phyloP scores from a whole-genome alignment of 2,797 vertebrate genomes.

The Parambassis ranga region DNA sequence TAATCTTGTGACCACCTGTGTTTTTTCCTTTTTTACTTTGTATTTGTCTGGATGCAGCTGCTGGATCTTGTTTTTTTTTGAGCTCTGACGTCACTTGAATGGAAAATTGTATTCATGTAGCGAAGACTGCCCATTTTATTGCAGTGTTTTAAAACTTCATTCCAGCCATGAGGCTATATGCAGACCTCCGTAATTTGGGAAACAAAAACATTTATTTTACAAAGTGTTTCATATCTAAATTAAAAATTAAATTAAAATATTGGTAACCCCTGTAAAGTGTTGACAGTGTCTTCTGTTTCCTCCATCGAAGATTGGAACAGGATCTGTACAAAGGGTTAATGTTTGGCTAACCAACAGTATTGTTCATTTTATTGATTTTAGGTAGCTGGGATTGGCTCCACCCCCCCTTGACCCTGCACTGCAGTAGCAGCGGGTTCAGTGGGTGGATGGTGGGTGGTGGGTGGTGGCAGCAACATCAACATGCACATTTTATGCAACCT shows the following conservation, averaged over 20 bases:
- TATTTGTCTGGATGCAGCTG: slow-evolving; percentile 29
- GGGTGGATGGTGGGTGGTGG: too few species aligned
- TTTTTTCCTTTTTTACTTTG: not conserved
- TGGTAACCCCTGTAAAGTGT: slow-evolving; percentile 36
- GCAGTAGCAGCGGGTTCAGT: too few species aligned
- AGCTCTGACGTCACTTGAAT: slow-evolving; percentile 39
- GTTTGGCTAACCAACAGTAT: too few species aligned
- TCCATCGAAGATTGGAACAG: too few species aligned
- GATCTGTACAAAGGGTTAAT: too few species aligned
- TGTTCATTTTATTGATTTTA: too few species aligned
- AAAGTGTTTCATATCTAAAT: slow-evolving; percentile 58
- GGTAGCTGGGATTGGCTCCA: too few species aligned
- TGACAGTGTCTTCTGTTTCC: too few species aligned
- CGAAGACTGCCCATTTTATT: slow-evolving; percentile 53
- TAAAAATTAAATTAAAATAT: slow-evolving; percentile 66
- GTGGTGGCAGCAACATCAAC: too few species aligned
- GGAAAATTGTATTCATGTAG: slow-evolving; percentile 54
- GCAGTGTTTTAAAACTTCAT: slow-evolving; percentile 58
- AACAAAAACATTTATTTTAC: slow-evolving; percentile 32
- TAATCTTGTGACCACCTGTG: not conserved
- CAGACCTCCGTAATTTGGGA: slow-evolving; percentile 20
- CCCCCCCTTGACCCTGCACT: too few species aligned
- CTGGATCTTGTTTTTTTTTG: slow-evolving; percentile 26
- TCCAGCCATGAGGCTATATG: not conserved
- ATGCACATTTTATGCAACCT: too few species aligned